These are phyloP conservation scores for Poecilia picta DNA, from an alignment of 2,797 vertebrate genomes.

Conservation along the genomic window DNA sequence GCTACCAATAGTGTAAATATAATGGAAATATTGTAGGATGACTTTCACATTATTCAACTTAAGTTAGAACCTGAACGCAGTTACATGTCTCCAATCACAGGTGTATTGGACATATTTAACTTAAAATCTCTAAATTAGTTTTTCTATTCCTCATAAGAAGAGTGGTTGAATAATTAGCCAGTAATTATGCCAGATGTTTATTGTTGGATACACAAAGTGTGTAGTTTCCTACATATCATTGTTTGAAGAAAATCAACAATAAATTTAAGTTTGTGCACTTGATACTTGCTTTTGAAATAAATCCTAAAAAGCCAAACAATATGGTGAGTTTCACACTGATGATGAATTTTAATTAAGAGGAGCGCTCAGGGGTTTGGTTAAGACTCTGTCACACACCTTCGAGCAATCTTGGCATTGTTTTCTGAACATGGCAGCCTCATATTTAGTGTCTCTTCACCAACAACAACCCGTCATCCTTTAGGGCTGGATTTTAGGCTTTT, in stretches of 20 bases:
- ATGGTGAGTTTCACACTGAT: background rate
- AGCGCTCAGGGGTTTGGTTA: too few species aligned
- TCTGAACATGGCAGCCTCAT: constrained; percentile 60
- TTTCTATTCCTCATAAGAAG: background rate
- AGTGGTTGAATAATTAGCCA: background rate
- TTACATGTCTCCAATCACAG: background rate
- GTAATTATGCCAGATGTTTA: background rate
- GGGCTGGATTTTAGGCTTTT: constrained; percentile 99
- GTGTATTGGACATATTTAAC: background rate
- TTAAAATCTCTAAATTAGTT: background rate
- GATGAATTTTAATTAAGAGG: background rate
- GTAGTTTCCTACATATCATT: background rate
- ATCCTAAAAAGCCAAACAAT: background rate
- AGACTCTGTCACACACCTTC: constrained; percentile 2
- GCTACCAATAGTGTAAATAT: background rate
- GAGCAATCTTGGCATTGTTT: constrained; percentile 42
- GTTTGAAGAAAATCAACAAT: background rate
- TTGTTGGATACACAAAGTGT: background rate
- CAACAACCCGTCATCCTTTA: constrained; percentile 88
- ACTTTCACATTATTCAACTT: background rate
- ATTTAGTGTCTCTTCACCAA: constrained; percentile 75
- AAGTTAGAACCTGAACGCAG: background rate
- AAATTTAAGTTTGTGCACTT: background rate
- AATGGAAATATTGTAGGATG: too few species aligned
- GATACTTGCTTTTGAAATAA: background rate